Evolutionary conservation across 2,113 vertebrate species (phyloP), one percentile per base, ranked within the genome.

Genomic region (Dasypus novemcinctus): DNA sequence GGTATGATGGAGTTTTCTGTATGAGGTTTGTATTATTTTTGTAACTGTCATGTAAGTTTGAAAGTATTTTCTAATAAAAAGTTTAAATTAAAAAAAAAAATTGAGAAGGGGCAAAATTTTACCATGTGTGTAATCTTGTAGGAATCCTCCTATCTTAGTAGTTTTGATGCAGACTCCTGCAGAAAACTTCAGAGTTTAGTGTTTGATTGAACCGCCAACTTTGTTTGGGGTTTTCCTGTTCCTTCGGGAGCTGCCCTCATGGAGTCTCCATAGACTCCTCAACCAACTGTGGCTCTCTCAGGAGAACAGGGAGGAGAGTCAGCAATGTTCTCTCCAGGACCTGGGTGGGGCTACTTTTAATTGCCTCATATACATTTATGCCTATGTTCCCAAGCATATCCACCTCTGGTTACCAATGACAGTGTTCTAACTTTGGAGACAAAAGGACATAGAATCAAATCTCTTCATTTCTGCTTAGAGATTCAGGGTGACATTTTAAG

Each of bases 401-500:
- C 59, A 57, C 38, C 80, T n/a, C 68, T 33, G 7, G 10, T 82
- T 61, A 54, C 78, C 92, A 90, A 75, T 8, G 15, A 83, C 27
- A 49, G 27, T 41, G 54, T 54, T 43, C 11, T 52, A 38, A 87
- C 33, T 84, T 15, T 43, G 11, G 21, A 75, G 69, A 25, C 31
- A 29, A 52, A 68, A 82, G 64, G 21, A 82, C 41, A 93, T 2
- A 75, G 31, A 92, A 85, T 18, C n/a, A 74, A 84, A 88, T 43
- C 78, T 76, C 61, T 78, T 38, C 2, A 57, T 66, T 92, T 49
- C 69, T 79, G 23, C n/a, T 59, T 90, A 59, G 75, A 94, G 52
- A 89, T 79, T 93, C 82, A 82, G 10, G 81, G 27, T 93, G 74
- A 64, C 54, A 78, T 49, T 72, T 78, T 90, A 74, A 81, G 36